phyloP scores from a whole-genome alignment of 2,113 vertebrate genomes.

The Illadopsis cleaveri region DNA sequence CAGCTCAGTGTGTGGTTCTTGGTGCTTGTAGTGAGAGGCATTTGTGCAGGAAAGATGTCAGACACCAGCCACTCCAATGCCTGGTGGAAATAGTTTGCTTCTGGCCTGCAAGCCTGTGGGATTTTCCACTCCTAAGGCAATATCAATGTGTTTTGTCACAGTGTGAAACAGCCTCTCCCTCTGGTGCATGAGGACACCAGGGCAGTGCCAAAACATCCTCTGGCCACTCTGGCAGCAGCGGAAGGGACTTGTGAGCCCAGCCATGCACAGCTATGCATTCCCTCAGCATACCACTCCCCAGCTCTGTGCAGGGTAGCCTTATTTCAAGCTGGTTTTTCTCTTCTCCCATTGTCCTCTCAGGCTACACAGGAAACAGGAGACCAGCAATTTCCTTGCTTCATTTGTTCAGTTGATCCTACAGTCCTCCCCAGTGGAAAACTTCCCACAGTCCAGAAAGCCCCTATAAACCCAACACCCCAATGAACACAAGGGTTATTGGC shows the following conservation, averaged over 20 bases:
- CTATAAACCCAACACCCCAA: neutral
- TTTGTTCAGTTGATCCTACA: neutral
- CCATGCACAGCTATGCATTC: neutral
- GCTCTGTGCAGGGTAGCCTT: neutral
- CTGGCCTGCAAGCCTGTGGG: neutral
- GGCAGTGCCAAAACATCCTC: neutral
- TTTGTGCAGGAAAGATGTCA: neutral
- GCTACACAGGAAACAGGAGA: neutral
- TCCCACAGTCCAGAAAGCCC: neutral
- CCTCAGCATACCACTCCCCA: rapidly evolving
- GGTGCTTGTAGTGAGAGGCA: neutral
- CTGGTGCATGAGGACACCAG: rapidly evolving
- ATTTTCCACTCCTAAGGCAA: neutral
- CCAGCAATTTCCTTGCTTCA: neutral
- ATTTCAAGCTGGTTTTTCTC: constrained; percentile 2
- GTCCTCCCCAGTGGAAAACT: neutral
- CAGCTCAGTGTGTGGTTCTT: neutral
- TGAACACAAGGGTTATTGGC: neutral
- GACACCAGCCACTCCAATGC: neutral
- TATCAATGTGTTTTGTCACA: rapidly evolving
- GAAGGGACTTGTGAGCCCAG: neutral
- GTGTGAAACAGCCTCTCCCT: neutral
- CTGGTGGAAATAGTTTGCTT: neutral
- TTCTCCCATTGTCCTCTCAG: neutral
- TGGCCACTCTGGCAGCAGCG: neutral